phyloP scores from a whole-genome alignment of 2,888 invertebrate species.

The Pammene fasciana region DNA sequence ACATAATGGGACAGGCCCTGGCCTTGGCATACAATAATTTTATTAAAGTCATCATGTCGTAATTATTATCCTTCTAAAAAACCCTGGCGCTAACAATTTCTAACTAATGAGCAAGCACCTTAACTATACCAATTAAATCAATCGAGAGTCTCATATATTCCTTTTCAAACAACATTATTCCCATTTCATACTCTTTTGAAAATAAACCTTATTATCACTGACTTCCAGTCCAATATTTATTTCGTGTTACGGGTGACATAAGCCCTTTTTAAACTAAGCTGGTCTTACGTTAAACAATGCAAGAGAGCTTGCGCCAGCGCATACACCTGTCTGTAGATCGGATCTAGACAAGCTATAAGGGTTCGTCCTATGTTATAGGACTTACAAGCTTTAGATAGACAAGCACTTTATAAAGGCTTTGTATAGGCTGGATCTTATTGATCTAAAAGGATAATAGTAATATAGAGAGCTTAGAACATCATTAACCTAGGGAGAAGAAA shows the following conservation, averaged over 20 bases:
- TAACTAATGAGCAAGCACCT: constrained; percentile 44
- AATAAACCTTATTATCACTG: background rate
- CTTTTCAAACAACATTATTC: background rate
- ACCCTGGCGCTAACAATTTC: background rate
- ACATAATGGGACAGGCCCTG: background rate
- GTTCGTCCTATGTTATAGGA: constrained; percentile 16
- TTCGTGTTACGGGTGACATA: background rate
- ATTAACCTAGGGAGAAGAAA: too few relatives aligned
- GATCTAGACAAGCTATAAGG: constrained; percentile 31
- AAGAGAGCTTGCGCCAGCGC: constrained; percentile 34
- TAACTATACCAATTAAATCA: constrained; percentile 55
- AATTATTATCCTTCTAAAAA: constrained; percentile 2
- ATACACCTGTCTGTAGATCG: constrained; percentile 50
- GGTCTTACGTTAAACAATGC: constrained; percentile 47
- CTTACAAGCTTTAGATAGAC: background rate
- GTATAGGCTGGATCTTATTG: background rate
- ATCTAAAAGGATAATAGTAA: too few relatives aligned
- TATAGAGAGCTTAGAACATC: too few relatives aligned
- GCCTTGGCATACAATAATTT: background rate
- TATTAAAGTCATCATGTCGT: background rate
- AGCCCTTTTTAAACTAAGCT: background rate
- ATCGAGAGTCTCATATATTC: constrained; percentile 43
- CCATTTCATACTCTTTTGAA: background rate
- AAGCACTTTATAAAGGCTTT: background rate
- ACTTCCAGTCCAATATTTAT: background rate